Evolutionary conservation across 2,797 vertebrate species (phyloP).

Genomic region (Periparus ater): DNA sequence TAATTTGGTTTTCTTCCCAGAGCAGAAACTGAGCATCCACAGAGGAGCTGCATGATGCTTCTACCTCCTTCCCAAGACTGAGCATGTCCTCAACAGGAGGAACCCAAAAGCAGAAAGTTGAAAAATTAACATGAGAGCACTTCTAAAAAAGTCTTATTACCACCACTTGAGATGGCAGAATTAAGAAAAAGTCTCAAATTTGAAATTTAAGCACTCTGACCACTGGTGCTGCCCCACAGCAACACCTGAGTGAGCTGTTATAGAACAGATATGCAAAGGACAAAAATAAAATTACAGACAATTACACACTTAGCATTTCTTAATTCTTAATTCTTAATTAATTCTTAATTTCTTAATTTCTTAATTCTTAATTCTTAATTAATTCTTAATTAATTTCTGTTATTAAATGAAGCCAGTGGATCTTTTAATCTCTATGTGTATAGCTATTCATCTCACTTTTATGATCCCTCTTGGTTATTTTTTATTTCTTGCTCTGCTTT

Average conservation of each 20-base stretch:
- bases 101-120: background rate
- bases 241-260: background rate
- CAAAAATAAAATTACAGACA: background rate
- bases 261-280: background rate
- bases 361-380: no score
- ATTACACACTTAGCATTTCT: background rate
- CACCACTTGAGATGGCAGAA: background rate
- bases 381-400: no score
- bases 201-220: background rate
- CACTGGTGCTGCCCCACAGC: background rate
- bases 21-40: background rate
- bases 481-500: background rate
- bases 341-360: no score
- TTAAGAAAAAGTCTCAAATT: background rate
- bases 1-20: background rate
- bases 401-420: background rate
- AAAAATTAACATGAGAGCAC: background rate
- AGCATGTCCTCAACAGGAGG: background rate
- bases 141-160: background rate
- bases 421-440: background rate
- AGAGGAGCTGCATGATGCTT: background rate
- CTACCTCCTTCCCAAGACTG: background rate
- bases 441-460: background rate
- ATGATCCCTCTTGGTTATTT: background rate
- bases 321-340: no score